Conservation (phyloP, 2,113 vertebrate species). For the Psephotus haematonotus region DNA sequence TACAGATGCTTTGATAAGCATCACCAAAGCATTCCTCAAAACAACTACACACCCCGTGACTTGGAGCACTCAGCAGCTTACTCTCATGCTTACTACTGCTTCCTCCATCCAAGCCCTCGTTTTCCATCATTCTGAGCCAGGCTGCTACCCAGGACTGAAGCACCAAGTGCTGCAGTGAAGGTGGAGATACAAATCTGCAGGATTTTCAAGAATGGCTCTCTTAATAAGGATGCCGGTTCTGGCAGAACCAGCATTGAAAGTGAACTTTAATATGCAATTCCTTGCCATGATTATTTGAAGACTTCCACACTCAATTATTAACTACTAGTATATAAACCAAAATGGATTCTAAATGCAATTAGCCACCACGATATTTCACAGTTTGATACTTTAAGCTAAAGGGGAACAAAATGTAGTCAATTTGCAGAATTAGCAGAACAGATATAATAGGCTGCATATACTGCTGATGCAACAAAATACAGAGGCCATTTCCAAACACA, state of each 20-base stretch:
- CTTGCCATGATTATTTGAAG: background rate
- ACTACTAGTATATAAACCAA: background rate
- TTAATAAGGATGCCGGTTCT: background rate
- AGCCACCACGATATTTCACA: background rate
- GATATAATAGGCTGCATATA: background rate
- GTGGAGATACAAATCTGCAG: accelerated
- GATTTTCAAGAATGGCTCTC: background rate
- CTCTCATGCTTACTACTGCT: accelerated
- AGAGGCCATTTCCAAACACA: constrained; percentile 6
- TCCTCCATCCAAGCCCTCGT: background rate
- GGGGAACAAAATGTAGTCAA: background rate
- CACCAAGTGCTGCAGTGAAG: background rate
- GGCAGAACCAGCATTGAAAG: accelerated
- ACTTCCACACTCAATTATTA: accelerated
- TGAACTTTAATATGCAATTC: background rate
- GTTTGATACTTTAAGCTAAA: background rate
- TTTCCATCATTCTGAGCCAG: background rate
- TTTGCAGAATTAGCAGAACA: background rate
- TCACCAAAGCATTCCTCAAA: background rate
- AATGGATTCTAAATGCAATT: background rate
- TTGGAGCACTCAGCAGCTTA: background rate
- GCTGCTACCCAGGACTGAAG: background rate
- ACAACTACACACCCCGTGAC: background rate
- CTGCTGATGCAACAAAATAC: background rate
- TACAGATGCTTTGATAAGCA: background rate